A percentile compares a stretch with the other conserved stretches of the same genome.
phyloP scores from a whole-genome alignment of 2,888 invertebrate species.

The Hirtodrosophila histrioides region DNA sequence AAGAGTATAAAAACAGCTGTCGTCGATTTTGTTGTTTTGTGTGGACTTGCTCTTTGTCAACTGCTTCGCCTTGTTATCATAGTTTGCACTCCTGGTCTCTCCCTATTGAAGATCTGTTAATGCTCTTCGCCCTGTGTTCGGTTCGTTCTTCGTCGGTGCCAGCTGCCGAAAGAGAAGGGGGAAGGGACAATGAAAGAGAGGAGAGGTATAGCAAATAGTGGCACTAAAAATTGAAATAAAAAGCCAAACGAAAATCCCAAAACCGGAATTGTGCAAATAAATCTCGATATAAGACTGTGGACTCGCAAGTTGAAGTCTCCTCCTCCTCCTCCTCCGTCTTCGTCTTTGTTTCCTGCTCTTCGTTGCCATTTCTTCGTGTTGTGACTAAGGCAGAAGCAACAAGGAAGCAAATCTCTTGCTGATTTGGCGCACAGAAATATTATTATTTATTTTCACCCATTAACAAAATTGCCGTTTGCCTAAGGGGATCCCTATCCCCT shows the following conservation, averaged over 20 bases:
- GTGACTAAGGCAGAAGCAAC: conserved; percentile 30
- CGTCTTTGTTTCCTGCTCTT: conserved; percentile 42
- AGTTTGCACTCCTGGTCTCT: conserved; percentile 20
- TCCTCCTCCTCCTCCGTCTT: conserved; percentile 1
- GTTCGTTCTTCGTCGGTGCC: conserved; percentile 29
- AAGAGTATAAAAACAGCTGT: conserved; percentile 61
- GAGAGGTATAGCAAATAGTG: conserved; percentile 57
- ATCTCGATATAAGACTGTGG: conserved; percentile 64
- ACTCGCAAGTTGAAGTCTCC: conserved; percentile 19
- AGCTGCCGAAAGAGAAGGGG: conserved; percentile 9
- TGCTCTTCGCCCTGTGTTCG: conserved; percentile 12
- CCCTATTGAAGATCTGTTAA: conserved; percentile 24
- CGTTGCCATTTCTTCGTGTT: conserved; percentile 7
- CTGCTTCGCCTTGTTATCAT: conserved; percentile 56
- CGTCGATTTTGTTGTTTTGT: conserved; percentile 42
- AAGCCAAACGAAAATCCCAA: conserved; percentile 56
- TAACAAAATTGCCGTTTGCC: conserved; percentile 64
- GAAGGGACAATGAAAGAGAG: conserved; percentile 9
- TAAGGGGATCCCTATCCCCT: conserved; percentile 18
- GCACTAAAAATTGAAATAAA: conserved; percentile 66
- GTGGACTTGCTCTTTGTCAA: conserved; percentile 50
- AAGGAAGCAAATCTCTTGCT: conserved; percentile 64
- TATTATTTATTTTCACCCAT: conserved; percentile 77
- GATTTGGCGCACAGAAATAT: conserved; percentile 65
- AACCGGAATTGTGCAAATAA: conserved; percentile 80